These are phyloP conservation scores for Dryas iulia DNA, from an alignment of 1,140 invertebrate genomes.

Conservation along the genomic window DNA sequence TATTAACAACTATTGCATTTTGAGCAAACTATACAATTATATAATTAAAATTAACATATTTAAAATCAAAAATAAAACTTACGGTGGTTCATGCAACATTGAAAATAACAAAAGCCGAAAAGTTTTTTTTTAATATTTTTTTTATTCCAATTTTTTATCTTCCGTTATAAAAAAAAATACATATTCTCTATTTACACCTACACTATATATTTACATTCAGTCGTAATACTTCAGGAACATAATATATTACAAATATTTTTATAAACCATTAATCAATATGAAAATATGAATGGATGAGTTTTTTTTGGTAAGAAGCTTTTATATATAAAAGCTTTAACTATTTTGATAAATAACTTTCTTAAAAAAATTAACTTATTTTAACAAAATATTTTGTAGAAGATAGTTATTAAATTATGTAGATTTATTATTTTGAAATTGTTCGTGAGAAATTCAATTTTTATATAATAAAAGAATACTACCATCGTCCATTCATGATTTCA, in stretches of 20 bases:
- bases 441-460: too few relatives aligned
- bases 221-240: constrained; percentile 62
- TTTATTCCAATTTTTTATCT: background rate
- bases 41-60: background rate
- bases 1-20: background rate
- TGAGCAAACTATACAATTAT: constrained; percentile 5
- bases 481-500: too few relatives aligned
- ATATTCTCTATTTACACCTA: constrained; percentile 34
- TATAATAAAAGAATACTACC: too few relatives aligned
- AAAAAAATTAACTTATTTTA: too few relatives aligned
- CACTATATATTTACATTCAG: constrained; percentile 59
- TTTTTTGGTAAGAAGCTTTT: too few relatives aligned
- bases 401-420: too few relatives aligned
- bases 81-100: constrained; percentile 17
- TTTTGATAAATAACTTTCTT: too few relatives aligned
- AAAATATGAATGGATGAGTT: too few relatives aligned
- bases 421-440: too few relatives aligned
- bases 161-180: constrained; percentile 8
- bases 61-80: constrained; percentile 5
- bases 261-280: too few relatives aligned
- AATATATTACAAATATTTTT: constrained; percentile 47
- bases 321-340: too few relatives aligned
- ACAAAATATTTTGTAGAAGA: too few relatives aligned
- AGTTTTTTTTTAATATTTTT: background rate
- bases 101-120: constrained; percentile 15